Evolutionary conservation across 2,797 vertebrate species (phyloP), one percentile per base, ranked within the genome.

Genomic region (Sebastes oblongus): DNA sequence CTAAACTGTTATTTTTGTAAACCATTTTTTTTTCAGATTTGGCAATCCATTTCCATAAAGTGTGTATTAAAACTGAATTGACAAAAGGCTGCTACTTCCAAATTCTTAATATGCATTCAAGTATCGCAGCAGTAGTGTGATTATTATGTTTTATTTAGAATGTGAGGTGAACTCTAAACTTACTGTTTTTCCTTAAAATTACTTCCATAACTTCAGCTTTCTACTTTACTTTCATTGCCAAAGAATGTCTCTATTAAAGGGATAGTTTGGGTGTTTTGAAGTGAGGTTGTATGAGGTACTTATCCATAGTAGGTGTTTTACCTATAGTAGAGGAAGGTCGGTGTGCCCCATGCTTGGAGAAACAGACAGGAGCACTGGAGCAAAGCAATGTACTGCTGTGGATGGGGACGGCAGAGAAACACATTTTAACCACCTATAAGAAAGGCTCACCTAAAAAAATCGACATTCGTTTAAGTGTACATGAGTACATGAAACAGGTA

Each of bases 311-410:
- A 46, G 42, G 16, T 46, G 42, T 18, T 0, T 18, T 46, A 46
- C 16, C 16, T 46, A 46, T 0, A 46, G 42, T 46, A 46, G 42
- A 18, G 14, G 16, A 46, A 0, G 7, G 42, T 46, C 16, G 3
- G 42, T 0, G 16, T 16, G 42, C 42, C 16, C 42, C 16, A 18
- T 0, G 42, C 42, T 3, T 46, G 16, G 42, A 46, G 16, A 46
- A 46, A 46, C 16, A 46, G 16, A 42, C 39, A 42, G 39, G 39
- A 42, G 39, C 14, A 42, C 39, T 42, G 39, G 14, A 46, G 42
- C 42, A 46, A 18, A 46, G 42, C 7, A 18, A 46, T 46, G 42
- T 16, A 46, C 16, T 46, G 16, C 42, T 46, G 16, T 46, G 42
- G 16, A 46, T 46, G 42, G 39, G 39, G 39, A 42, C 39, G 14